Evolutionary conservation across 2,797 vertebrate species (phyloP).

Genomic region (Vespertilio murinus): DNA sequence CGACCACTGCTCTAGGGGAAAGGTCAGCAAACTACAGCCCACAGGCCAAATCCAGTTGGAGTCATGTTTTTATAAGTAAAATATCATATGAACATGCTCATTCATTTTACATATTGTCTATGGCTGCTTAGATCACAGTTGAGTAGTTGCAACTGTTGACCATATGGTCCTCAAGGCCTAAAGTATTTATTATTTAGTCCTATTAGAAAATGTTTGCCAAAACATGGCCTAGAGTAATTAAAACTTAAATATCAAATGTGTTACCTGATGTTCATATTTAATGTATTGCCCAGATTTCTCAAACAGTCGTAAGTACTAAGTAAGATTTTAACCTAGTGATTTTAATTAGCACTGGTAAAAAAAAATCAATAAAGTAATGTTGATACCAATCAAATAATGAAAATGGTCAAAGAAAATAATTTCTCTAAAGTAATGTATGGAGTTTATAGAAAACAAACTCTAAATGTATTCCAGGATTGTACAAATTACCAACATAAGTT

Average conservation of each 20-base stretch:
- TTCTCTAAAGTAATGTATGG: neutral
- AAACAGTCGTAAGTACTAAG: slow-evolving; percentile 7
- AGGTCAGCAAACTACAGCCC: neutral
- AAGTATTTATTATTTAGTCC: neutral
- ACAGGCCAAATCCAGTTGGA: neutral
- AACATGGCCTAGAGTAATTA: neutral
- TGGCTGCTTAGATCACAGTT: neutral
- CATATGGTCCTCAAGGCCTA: neutral
- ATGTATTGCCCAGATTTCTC: neutral
- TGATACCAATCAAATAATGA: slow-evolving; percentile 3
- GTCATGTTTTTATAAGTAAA: neutral
- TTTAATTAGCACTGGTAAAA: slow-evolving; percentile 30
- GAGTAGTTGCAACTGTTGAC: neutral
- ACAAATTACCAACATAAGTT: slow-evolving; percentile 11
- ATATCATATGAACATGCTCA: neutral
- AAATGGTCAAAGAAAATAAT: slow-evolving; percentile 28
- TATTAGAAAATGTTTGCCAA: neutral
- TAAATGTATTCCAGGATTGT: neutral
- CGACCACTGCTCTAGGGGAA: neutral
- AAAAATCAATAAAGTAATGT: slow-evolving; percentile 21
- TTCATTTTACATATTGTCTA: neutral
- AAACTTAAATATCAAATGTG: slow-evolving; percentile 23
- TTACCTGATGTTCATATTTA: neutral
- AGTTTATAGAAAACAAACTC: neutral
- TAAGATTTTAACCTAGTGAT: slow-evolving; percentile 32